phyloP scores from a whole-genome alignment of 1,140 invertebrate genomes.

The Diprion similis region DNA sequence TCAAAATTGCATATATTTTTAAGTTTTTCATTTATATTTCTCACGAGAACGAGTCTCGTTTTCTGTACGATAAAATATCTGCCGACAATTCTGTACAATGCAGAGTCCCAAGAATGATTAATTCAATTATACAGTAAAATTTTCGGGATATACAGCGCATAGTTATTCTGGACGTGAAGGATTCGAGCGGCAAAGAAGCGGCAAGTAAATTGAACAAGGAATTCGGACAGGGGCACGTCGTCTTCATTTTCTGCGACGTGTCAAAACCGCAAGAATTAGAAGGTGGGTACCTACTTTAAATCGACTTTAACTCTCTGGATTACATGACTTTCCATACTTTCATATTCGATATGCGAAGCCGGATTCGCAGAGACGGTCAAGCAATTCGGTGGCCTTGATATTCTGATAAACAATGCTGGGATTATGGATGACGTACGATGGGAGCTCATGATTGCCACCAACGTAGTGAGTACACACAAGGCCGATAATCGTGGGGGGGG shows the following conservation, averaged over 20 bases:
- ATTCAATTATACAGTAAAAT: not conserved
- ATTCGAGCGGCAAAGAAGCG: slow-evolving; percentile 43
- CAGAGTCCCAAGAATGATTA: not conserved
- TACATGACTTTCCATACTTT: not conserved
- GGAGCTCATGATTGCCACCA: slow-evolving; percentile 55
- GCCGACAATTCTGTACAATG: not conserved
- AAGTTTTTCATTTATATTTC: no score
- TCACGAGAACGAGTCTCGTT: not conserved
- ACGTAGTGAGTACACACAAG: slow-evolving; percentile 27
- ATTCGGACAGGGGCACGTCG: slow-evolving; percentile 55
- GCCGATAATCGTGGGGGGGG: no score
- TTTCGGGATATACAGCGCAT: slow-evolving; percentile 31
- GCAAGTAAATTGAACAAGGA: slow-evolving; percentile 52
- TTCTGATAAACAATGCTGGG: slow-evolving; percentile 60
- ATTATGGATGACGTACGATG: slow-evolving; percentile 57
- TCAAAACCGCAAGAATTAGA: slow-evolving; percentile 53
- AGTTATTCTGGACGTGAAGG: slow-evolving; percentile 55
- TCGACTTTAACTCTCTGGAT: not conserved
- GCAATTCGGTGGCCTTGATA: slow-evolving; percentile 49
- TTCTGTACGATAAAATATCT: not conserved
- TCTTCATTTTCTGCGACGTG: slow-evolving; percentile 62
- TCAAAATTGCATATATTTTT: not conserved
- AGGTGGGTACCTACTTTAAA: slow-evolving; percentile 21
- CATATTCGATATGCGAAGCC: slow-evolving; percentile 29
- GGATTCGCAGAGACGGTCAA: slow-evolving; percentile 46